Conservation (phyloP, 2,888 invertebrate genomes). For the Lasioglossum villosulum region DNA sequence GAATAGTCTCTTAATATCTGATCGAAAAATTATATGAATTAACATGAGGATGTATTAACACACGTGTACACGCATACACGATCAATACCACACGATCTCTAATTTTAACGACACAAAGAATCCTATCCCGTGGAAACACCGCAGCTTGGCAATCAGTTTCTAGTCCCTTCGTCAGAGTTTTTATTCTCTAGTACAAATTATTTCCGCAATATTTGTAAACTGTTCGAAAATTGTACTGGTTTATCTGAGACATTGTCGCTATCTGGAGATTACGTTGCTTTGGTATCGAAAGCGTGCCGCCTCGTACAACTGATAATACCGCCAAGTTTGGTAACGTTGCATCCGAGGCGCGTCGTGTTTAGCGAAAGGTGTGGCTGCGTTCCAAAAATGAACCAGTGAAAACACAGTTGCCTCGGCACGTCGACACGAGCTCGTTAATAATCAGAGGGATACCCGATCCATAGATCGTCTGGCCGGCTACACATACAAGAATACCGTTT, state of each 20-base stretch:
- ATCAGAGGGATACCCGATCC: constrained; percentile 20
- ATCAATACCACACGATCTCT: too few relatives aligned
- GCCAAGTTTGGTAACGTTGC: constrained; percentile 19
- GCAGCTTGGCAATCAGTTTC: neutral
- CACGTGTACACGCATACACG: too few relatives aligned
- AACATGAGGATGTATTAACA: too few relatives aligned
- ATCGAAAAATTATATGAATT: too few relatives aligned
- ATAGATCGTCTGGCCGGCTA: neutral
- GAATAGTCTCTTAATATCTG: too few relatives aligned
- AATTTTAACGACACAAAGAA: neutral
- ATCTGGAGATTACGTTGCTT: neutral
- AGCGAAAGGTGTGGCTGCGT: constrained; percentile 12
- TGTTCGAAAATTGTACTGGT: neutral
- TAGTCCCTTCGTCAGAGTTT: neutral
- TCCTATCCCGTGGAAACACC: neutral
- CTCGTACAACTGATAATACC: constrained; percentile 15
- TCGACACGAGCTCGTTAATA: constrained; percentile 24
- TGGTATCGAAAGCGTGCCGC: neutral
- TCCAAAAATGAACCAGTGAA: constrained; percentile 36
- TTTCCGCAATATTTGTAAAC: neutral
- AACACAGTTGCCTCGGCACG: constrained; percentile 5
- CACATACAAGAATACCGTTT: constrained; percentile 40
- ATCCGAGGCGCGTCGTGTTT: constrained; percentile 10
- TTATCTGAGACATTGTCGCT: neutral
- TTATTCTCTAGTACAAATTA: neutral